Evolutionary conservation across 2,113 vertebrate genomes (phyloP).

Genomic region (Ciconia stormi): DNA sequence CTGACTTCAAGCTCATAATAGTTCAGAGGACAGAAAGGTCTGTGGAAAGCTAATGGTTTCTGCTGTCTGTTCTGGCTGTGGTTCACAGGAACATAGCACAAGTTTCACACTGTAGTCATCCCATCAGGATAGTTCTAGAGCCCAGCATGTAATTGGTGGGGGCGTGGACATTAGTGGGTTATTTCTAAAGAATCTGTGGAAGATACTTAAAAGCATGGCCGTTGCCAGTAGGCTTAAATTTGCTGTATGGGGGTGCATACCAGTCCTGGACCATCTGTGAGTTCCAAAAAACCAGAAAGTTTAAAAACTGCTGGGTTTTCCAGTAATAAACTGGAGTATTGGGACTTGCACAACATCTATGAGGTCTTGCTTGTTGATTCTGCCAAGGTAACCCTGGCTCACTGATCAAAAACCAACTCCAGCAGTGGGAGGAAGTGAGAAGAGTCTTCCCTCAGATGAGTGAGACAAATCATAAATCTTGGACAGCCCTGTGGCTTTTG

Average conservation of each 20-base stretch:
- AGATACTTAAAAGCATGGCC: neutral
- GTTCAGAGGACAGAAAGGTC: neutral
- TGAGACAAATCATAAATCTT: neutral
- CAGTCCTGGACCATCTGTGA: neutral
- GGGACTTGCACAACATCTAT: conserved; percentile 6
- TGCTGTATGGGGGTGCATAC: neutral
- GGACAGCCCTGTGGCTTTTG: neutral
- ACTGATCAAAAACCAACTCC: neutral
- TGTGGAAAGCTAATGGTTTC: neutral
- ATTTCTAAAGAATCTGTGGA: neutral
- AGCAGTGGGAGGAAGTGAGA: conserved; percentile 19
- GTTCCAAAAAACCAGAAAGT: neutral
- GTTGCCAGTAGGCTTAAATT: neutral
- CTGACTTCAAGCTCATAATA: neutral
- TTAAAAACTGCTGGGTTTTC: neutral
- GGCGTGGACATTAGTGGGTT: neutral
- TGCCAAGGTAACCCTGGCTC: conserved; percentile 51
- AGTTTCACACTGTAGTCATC: neutral
- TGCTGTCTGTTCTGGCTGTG: neutral
- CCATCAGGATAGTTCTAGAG: neutral
- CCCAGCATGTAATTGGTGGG: neutral
- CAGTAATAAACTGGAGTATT: neutral
- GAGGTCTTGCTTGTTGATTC: conserved; percentile 13
- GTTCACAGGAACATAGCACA: fast-evolving
- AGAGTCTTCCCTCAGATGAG: conserved; percentile 13